A percentile compares a stretch with the other conserved stretches of the same genome.
phyloP scores from a whole-genome alignment of 53 echinoderm and acorn worm genomes.

The Astropecten irregularis region DNA sequence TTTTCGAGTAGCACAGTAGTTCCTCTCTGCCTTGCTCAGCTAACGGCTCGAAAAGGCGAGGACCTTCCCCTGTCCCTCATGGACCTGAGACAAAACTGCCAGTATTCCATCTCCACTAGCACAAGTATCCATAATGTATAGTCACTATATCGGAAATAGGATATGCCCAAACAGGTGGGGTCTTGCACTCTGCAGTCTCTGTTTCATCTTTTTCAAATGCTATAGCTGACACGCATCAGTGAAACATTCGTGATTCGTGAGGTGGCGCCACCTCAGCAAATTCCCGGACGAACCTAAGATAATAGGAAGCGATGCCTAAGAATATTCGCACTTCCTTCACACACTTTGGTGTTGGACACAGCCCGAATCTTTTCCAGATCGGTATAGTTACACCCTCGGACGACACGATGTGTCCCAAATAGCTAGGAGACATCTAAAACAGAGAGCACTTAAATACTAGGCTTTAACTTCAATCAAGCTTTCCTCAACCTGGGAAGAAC shows the following conservation, averaged over 20 bases:
- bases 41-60: background rate
- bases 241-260: constrained; percentile 4
- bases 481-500: background rate
- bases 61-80: background rate
- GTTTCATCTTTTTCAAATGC: constrained; percentile 22
- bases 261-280: constrained; percentile 43
- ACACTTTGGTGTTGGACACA: constrained; percentile 11
- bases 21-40: background rate
- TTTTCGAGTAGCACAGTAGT: background rate
- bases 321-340: constrained; percentile 35
- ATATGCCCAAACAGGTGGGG: constrained; percentile 36
- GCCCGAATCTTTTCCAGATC: constrained; percentile 15
- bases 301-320: constrained; percentile 23
- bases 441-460: too few species aligned
- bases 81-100: background rate
- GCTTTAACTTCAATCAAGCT: too few species aligned
- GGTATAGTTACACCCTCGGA: background rate
- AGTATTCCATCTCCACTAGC: background rate
- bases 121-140: background rate
- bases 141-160: background rate
- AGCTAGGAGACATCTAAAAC: background rate
- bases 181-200: background rate
- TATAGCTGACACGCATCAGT: background rate
- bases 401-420: constrained; percentile 28
- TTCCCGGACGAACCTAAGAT: constrained; percentile 10